Base-by-base conservation (phyloP, 2,888 invertebrate genomes). In the Thecocarcelia acutangulata region DNA sequence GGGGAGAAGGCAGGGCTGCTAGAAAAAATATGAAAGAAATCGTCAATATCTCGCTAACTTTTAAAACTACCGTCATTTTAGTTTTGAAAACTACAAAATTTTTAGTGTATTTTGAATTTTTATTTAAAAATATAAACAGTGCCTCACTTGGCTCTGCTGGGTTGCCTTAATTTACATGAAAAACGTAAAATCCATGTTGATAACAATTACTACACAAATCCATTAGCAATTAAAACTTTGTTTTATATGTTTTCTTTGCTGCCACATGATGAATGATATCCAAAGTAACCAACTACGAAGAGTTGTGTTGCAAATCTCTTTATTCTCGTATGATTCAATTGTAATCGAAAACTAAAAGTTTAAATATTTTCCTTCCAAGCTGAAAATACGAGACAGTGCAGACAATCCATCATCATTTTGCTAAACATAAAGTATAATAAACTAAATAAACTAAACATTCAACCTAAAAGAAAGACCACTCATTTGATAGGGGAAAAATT, bases 171-270 rank as follows among this genome's bases (percentile, higher is more conserved):
- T 44, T 46, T 9, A 6, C 5, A 28, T 48, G 17, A 24, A 63
- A 13, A 28, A 28, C 9, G 4, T 42, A 17, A 52, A 24, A 52
- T 28, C 24, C 15, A 24, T 4, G 24, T 28, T 15, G 15, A 37
- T 12, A 61, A 44, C n/a, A 59, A 58, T 19, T 59, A 68, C 40
- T 3, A 68, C 50, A 66, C 5, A 59, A 75, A 75, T 59, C 66
- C 75, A 75, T 75, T 75, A 75, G 66, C 58, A 75, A 75, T 75
- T 68, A 68, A 48, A 50, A 66, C 42, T 48, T 42, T 66, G 2
- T 56, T 33, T 33, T 37, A 12, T 52, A 3, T 15, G 1, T 17
- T 42, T n/a, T 66, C 61, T 37, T 9, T 19, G 15, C 15, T 12
- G 2, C 6, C 50, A 75, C 40, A 59, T 75, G 66, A 75, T 75